Percentiles rank a stretch among this genome's conserved stretches.
Evolutionary conservation across 2,113 vertebrate species (phyloP).

Genomic region (Orthonyx spaldingii): DNA sequence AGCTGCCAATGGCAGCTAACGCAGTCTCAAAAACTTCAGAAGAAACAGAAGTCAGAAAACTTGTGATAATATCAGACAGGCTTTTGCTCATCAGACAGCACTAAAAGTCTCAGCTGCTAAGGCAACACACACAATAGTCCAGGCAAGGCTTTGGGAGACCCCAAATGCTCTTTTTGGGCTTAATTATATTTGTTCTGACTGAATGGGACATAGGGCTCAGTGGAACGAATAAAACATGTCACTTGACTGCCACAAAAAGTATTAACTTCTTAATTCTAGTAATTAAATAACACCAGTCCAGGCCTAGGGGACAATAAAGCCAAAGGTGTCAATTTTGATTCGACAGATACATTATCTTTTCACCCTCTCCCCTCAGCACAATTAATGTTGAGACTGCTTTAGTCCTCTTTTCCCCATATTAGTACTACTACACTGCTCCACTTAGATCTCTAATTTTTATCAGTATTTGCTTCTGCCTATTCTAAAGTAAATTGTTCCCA

Average conservation of each 20-base stretch:
- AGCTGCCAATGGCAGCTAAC: not conserved
- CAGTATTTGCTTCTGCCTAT: not conserved
- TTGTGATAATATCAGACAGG: not conserved
- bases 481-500: not conserved
- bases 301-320: not conserved
- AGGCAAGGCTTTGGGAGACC: not conserved
- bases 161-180: not conserved
- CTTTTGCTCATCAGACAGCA: not conserved
- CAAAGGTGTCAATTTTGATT: not conserved
- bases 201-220: not conserved
- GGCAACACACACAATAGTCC: not conserved
- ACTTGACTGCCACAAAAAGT: not conserved
- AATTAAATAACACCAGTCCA: not conserved
- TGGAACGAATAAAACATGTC: not conserved
- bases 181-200: not conserved
- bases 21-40: not conserved
- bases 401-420: not conserved
- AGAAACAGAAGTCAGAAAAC: not conserved
- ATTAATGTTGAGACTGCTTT: not conserved
- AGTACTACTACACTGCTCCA: not conserved
- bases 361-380: not conserved
- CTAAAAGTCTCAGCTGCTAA: not conserved
- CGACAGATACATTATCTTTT: not conserved
- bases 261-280: not conserved
- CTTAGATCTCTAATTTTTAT: not conserved